Base-by-base conservation (phyloP, 2,797 vertebrate genomes). In the Gephyroberyx darwinii region DNA sequence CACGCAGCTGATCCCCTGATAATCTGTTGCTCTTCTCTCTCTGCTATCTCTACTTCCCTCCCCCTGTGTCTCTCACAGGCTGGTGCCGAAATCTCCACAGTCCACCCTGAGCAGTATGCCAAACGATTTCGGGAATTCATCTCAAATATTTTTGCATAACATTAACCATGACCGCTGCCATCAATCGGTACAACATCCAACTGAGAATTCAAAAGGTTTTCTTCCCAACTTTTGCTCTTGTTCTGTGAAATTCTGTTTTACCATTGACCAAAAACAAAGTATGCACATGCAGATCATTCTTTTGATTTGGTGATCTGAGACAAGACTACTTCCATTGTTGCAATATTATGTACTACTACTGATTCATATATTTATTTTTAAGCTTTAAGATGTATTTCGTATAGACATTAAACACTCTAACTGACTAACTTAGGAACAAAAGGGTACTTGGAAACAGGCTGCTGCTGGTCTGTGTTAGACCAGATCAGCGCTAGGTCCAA, bases 81-180 rank as follows among this genome's bases (percentile, higher is more conserved):
- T 0, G 96, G 96, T 10, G 96, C 96, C 0, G 96, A 97, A 86
- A 97, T 98, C 83, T 98, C 96, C 66, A 98, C 96, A 0, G 96
- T 97, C 77, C 95, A 98, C 83, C 96, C 96, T 0, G 96, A 98
- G 80, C 96, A 98, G 81, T 98, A 98, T 14, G 96, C 96, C 85
- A 97, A 96, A 80, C 91, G 96, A n/a, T 98, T 98, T 83, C 94
- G 96, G 4, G 96, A 98, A 83, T 98, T 98, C 90, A 96, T 97
- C 91, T 93, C 94, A 69, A 97, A 96, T 88, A 96, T 97, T 74
- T 97, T 98, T 71, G 96, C 96, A 20, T 96, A 93, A 91, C 75
- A 4, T n/a, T 16, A 35, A 6, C 59, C 13, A 3, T 0, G 33
- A 53, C 48, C 43, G 4, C 75, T 48, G 71, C 73, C 71, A 63